Conservation (phyloP, 2,797 vertebrate genomes). For the Carcharodon carcharias region DNA sequence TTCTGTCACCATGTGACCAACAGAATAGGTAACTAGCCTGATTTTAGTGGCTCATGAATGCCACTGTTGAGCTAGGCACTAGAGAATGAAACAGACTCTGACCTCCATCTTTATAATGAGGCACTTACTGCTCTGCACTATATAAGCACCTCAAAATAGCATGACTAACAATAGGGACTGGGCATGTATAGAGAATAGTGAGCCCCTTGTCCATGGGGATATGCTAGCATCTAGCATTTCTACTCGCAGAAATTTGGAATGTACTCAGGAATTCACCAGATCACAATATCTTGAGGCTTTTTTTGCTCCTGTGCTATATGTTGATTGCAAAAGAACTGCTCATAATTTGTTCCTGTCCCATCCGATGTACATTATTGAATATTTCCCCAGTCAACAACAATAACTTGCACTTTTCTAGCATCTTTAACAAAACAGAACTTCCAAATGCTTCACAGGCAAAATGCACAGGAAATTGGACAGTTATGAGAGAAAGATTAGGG, state of each 20-base stretch:
- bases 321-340: neutral
- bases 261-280: neutral
- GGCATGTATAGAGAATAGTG: neutral
- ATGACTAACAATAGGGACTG: neutral
- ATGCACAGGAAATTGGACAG: neutral
- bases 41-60: neutral
- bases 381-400: neutral
- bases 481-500: neutral
- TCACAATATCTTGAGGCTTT: neutral
- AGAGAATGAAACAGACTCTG: neutral
- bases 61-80: neutral
- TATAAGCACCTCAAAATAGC: neutral
- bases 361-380: neutral
- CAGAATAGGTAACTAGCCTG: neutral
- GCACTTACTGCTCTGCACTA: neutral
- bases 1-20: neutral
- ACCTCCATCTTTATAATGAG: neutral
- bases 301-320: neutral
- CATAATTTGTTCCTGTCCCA: neutral
- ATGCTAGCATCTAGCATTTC: neutral
- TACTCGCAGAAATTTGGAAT: neutral
- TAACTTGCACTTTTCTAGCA: neutral
- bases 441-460: neutral
- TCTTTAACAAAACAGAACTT: neutral
- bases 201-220: neutral